Evolutionary conservation across 1,140 invertebrate genomes (phyloP).

Genomic region (Leptinotarsa defecta): DNA sequence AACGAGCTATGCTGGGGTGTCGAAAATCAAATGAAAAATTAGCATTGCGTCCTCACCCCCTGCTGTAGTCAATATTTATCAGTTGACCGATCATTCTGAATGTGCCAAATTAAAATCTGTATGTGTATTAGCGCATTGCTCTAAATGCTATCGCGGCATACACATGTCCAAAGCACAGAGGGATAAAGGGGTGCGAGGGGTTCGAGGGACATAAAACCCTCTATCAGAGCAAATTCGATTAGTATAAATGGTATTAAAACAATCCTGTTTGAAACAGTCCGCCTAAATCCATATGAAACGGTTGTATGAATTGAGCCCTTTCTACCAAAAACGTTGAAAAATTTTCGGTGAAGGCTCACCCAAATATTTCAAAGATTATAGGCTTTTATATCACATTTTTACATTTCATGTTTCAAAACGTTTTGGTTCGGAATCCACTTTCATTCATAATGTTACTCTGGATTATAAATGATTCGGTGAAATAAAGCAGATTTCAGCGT

Average conservation of each 20-base stretch:
- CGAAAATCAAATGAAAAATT: slow-evolving; percentile 47
- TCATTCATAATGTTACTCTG: not conserved
- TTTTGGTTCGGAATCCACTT: not conserved
- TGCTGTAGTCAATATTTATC: slow-evolving; percentile 50
- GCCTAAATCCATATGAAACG: slow-evolving; percentile 35
- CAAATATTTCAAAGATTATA: not conserved
- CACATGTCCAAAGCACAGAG: slow-evolving; percentile 40
- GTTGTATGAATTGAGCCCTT: not conserved
- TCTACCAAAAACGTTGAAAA: not conserved
- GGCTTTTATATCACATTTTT: slow-evolving; percentile 8
- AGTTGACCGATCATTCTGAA: slow-evolving; percentile 51
- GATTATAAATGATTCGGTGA: too few species aligned
- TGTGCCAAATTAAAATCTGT: slow-evolving; percentile 50
- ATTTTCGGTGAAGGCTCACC: not conserved
- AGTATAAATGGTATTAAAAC: slow-evolving; percentile 55
- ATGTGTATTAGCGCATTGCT: slow-evolving; percentile 43
- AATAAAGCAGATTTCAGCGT: too few species aligned
- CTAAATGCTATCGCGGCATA: slow-evolving; percentile 48
- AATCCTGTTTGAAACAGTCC: slow-evolving; percentile 51
- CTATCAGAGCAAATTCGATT: slow-evolving; percentile 54
- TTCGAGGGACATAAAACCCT: slow-evolving; percentile 35
- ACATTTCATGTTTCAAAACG: not conserved
- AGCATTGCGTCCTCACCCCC: slow-evolving; percentile 33
- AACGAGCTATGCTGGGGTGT: slow-evolving; percentile 15
- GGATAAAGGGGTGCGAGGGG: slow-evolving; percentile 22